Conservation (phyloP, 2,797 vertebrate species). For the Malacoctenus gilli region DNA sequence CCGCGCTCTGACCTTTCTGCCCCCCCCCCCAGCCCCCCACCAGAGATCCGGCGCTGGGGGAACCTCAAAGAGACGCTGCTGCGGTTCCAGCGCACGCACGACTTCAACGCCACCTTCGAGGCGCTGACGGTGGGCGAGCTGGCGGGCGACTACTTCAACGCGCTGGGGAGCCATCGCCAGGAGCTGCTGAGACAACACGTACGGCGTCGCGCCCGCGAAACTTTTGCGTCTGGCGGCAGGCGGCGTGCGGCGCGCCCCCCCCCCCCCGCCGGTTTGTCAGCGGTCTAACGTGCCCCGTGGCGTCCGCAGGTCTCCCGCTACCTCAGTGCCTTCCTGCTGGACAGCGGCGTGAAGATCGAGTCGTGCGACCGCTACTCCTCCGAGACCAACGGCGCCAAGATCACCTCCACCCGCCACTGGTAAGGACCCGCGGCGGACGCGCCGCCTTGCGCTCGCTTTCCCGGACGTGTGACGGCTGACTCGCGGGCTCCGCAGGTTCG, state of each 20-base stretch:
- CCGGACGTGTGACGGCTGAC: not conserved
- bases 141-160: slow-evolving; percentile 86
- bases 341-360: slow-evolving; percentile 91
- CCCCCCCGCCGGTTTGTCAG: too few relatives aligned
- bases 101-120: slow-evolving; percentile 87
- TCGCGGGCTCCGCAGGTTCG: slow-evolving; percentile 77
- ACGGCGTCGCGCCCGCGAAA: too few relatives aligned
- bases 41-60: slow-evolving; percentile 88
- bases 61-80: slow-evolving; percentile 90
- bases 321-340: slow-evolving; percentile 89
- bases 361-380: slow-evolving; percentile 91
- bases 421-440: too few relatives aligned
- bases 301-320: slow-evolving; percentile 87
- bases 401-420: slow-evolving; percentile 90
- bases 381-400: slow-evolving; percentile 93
- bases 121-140: slow-evolving; percentile 88
- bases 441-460: too few relatives aligned
- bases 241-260: too few relatives aligned
- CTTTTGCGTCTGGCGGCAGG: too few relatives aligned
- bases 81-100: slow-evolving; percentile 87
- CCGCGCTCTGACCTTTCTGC: too few relatives aligned
- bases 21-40: slow-evolving; percentile 77
- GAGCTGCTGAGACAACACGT: slow-evolving; percentile 91
- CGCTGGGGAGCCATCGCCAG: slow-evolving; percentile 84
- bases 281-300: too few relatives aligned